Evolutionary conservation across 2,888 invertebrate genomes (phyloP), one percentile per base, ranked within the genome.

Genomic region (Drosophila suboccidentalis): DNA sequence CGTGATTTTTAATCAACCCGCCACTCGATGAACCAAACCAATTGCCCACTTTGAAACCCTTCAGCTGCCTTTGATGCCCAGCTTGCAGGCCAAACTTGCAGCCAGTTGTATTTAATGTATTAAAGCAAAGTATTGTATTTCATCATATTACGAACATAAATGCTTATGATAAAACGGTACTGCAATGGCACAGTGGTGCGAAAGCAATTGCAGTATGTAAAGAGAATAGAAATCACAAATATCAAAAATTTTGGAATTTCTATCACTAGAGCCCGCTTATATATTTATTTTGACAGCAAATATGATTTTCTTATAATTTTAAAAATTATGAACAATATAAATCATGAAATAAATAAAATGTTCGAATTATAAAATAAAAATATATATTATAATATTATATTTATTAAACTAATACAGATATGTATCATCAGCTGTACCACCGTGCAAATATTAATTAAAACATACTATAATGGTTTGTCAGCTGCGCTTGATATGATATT

Each of bases 1-100:
- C 78, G 78, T 82, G 82, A 83, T 83, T 82, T 82, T 83, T 80
- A 83, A 82, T 80, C 78, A 82, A 80, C 80, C 67, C 66, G 46
- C 72, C 61, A 26, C 71, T 65, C 59, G 29, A 39, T 38, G 41
- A 26, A 61, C 53, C 59, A 50, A 66, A 51, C 50, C 65, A 65
- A 57, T 39, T 26, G 51, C 36, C 53, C 38, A 26, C 57, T 34
- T 39, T 13, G 19, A 32, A 34, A 5, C 60, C 34, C 17, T 19
- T 38, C 11, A n/a, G 43, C 51, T 44, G 11, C 54, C 61, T 69
- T 60, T 68, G 49, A 41, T 34, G 54, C 54, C 26, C 51, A n/a
- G n/a, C n/a, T n/a, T n/a, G n/a, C n/a, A n/a, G n/a, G n/a, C n/a
- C n/a, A n/a, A n/a, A n/a, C n/a, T n/a, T n/a, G n/a, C n/a, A n/a